phyloP scores from a whole-genome alignment of 1,140 invertebrate genomes.

The Drosophila lowei region DNA sequence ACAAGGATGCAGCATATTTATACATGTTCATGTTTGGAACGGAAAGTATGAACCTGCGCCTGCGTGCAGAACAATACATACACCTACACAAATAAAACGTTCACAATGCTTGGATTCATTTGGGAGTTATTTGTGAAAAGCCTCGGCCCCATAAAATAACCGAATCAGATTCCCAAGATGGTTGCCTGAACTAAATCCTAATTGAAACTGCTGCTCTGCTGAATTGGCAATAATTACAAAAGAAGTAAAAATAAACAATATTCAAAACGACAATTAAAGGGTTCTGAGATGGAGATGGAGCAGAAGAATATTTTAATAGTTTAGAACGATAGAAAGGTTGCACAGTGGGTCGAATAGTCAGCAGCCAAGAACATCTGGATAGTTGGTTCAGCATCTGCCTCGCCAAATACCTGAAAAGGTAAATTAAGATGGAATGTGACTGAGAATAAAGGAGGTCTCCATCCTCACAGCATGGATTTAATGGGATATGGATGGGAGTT shows the following conservation, averaged over 20 bases:
- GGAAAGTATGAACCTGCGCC: constrained; percentile 13
- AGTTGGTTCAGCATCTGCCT: too few relatives aligned
- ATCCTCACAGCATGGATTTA: too few relatives aligned
- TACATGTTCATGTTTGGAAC: constrained; percentile 13
- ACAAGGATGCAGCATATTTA: background rate
- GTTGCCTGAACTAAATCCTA: too few relatives aligned
- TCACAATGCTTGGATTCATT: constrained; percentile 36
- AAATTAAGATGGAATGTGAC: constrained; percentile 45
- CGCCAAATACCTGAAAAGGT: too few relatives aligned
- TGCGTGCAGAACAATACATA: constrained; percentile 28
- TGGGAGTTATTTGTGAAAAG: too few relatives aligned
- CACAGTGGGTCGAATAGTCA: constrained; percentile 54
- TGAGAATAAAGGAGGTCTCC: background rate
- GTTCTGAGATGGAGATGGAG: constrained; percentile 40
- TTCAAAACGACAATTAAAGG: constrained; percentile 30
- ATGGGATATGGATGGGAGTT: too few relatives aligned
- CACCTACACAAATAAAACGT: background rate
- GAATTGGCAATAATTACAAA: constrained; percentile 75
- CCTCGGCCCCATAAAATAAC: too few relatives aligned
- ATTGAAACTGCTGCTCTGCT: background rate
- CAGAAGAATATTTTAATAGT: constrained; percentile 48
- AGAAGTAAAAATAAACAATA: constrained; percentile 52
- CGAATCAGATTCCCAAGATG: too few relatives aligned
- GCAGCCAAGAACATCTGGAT: too few relatives aligned
- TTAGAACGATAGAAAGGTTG: constrained; percentile 69